These are phyloP conservation scores for Eustalomyia histrio DNA, from an alignment of 2,888 invertebrate genomes.

Conservation along the genomic window DNA sequence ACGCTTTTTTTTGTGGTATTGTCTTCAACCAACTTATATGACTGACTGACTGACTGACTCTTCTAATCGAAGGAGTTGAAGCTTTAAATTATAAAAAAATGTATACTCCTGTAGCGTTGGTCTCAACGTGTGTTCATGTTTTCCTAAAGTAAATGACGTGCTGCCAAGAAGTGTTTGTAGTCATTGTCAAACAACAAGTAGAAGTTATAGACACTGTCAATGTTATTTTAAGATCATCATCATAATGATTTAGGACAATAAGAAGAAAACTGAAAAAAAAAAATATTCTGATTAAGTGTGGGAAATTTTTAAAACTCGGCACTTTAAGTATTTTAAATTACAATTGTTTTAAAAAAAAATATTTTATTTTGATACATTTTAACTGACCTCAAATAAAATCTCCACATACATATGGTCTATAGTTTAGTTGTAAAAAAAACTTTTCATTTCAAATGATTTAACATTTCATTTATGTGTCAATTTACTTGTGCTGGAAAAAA, in stretches of 20 bases:
- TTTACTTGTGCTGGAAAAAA: neutral
- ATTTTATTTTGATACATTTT: neutral
- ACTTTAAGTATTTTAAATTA: neutral
- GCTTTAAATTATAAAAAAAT: conserved; percentile 17
- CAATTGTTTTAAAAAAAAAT: neutral
- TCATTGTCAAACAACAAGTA: conserved; percentile 45
- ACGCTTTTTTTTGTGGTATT: conserved; percentile 4
- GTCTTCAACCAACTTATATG: neutral
- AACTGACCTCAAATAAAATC: neutral
- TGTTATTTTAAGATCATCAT: conserved; percentile 53
- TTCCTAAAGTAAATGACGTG: conserved; percentile 48
- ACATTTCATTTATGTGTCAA: neutral
- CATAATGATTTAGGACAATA: conserved; percentile 50
- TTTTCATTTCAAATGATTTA: neutral
- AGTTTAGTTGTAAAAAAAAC: neutral
- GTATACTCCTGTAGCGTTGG: conserved; percentile 37
- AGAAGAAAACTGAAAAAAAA: neutral
- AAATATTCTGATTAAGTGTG: conserved; percentile 30
- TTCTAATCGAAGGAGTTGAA: conserved; percentile 54
- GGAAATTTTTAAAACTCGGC: conserved; percentile 15
- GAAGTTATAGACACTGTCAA: conserved; percentile 39
- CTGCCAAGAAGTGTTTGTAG: conserved; percentile 60
- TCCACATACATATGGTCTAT: neutral
- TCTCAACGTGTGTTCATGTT: conserved; percentile 37
- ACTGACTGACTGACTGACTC: conserved; percentile 24